Evolutionary conservation across 1,140 invertebrate species (phyloP), one percentile per base, ranked within the genome.

Genomic region (Mesaphorura yosii): DNA sequence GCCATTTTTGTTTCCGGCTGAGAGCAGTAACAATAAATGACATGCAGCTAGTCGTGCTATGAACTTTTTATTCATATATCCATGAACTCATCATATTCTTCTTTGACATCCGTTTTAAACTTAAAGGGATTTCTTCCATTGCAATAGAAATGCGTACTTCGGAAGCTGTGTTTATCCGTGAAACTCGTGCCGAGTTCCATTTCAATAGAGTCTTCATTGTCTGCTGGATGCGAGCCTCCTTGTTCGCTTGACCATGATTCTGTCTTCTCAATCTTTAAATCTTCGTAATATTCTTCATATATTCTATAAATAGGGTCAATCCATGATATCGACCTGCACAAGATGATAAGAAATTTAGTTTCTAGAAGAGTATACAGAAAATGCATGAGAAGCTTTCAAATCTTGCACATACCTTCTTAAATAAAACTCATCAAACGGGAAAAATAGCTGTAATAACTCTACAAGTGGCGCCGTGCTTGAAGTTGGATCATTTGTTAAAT

Each of bases 371-470:
- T n/a, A n/a, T n/a, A n/a, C n/a, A n/a, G n/a, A n/a, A n/a, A n/a
- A n/a, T n/a, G n/a, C n/a, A n/a, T n/a, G n/a, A n/a, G n/a, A n/a
- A n/a, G n/a, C n/a, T n/a, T n/a, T n/a, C n/a, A n/a, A n/a, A n/a
- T n/a, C n/a, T n/a, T n/a, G n/a, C n/a, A n/a, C n/a, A n/a, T n/a
- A n/a, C n/a, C n/a, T n/a, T n/a, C n/a, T 72, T 15, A 90, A 71
- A 20, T 80, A 59, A 65, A 83, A 88, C 2, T 83, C 82, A 72
- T 87, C 86, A 71, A 88, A 90, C 0, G 86, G 86, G 62, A 87
- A 89, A 65, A 80, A 85, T 34, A n/a, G n/a, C n/a, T n/a, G n/a
- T n/a, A n/a, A n/a, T n/a, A n/a, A n/a, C n/a, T n/a, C n/a, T n/a
- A n/a, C n/a, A n/a, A n/a, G n/a, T n/a, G n/a, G n/a, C n/a, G n/a